A percentile compares a stretch with the other conserved stretches of the same genome.
Conservation (phyloP, 2,888 invertebrate species). For the Dasysyrphus albostriatus region DNA sequence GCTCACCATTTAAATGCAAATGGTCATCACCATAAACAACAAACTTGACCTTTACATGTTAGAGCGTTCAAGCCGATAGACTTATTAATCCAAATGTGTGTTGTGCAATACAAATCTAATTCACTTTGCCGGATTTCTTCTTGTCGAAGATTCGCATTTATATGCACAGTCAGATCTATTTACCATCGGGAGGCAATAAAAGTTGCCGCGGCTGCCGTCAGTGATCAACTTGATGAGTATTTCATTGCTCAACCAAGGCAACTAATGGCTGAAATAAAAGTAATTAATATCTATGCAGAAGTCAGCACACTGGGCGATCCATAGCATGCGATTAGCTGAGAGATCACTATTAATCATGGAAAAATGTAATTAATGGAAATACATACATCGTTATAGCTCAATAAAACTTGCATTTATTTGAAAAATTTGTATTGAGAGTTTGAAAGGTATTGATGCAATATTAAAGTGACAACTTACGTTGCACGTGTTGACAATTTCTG, state of each 20-base stretch:
- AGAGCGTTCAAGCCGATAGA: not conserved
- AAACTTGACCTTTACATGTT: conserved; percentile 63
- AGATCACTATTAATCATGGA: conserved; percentile 3
- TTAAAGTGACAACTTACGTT: too few species aligned
- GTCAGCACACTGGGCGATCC: not conserved
- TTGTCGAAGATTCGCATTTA: conserved; percentile 12
- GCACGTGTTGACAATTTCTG: too few species aligned
- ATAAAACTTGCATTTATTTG: not conserved
- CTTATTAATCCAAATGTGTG: conserved; percentile 32
- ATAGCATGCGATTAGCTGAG: not conserved
- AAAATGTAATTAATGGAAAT: conserved; percentile 5
- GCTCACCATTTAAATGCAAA: conserved; percentile 33
- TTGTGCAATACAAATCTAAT: conserved; percentile 58
- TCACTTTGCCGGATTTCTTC: conserved; percentile 29
- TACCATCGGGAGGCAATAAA: conserved; percentile 43
- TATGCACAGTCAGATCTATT: conserved; percentile 26
- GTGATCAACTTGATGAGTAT: conserved; percentile 44
- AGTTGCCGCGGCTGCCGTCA: conserved; percentile 12
- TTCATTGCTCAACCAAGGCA: conserved; percentile 61
- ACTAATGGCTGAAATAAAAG: conserved; percentile 29
- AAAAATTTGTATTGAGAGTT: not conserved
- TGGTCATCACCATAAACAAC: conserved; percentile 43
- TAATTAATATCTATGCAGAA: conserved; percentile 61
- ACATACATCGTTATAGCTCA: not conserved
- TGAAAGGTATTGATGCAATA: not conserved